Conservation (phyloP, 2,797 vertebrate species). For the Nasua narica region DNA sequence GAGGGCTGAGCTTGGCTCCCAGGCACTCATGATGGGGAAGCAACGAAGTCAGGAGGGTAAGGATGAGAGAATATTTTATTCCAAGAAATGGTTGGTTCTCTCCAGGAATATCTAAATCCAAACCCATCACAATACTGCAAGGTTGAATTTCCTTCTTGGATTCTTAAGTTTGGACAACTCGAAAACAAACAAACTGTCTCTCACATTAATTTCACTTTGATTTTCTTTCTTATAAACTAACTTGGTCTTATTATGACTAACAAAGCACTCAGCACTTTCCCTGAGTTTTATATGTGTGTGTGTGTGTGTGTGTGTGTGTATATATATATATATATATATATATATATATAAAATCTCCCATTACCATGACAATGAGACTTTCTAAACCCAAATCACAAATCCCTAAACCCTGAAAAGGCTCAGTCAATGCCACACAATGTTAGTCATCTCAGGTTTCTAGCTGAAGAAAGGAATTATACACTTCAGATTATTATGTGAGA, state of each 20-base stretch:
- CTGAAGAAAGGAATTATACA: neutral
- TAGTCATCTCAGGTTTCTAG: neutral
- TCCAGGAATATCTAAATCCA: neutral
- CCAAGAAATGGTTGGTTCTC: neutral
- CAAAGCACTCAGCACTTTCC: neutral
- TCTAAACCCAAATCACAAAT: neutral
- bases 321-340: too few relatives aligned
- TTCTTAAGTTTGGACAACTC: neutral
- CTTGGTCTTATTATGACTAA: neutral
- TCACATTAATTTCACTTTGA: neutral
- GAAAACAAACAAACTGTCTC: neutral
- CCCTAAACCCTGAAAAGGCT: neutral
- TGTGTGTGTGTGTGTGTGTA: too few relatives aligned
- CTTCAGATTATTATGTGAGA: neutral
- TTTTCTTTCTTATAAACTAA: neutral
- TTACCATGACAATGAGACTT: neutral
- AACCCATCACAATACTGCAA: neutral
- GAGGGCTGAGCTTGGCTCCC: too few relatives aligned
- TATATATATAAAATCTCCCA: neutral
- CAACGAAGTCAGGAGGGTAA: neutral
- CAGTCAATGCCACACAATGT: neutral
- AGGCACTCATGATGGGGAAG: too few relatives aligned
- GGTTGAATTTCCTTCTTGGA: neutral
- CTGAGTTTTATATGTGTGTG: too few relatives aligned
- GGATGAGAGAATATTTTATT: neutral